Percentiles rank a stretch among this genome's conserved stretches.
phyloP scores from a whole-genome alignment of 35 echinoderm and acorn worm genomes.

The Patiria miniata region DNA sequence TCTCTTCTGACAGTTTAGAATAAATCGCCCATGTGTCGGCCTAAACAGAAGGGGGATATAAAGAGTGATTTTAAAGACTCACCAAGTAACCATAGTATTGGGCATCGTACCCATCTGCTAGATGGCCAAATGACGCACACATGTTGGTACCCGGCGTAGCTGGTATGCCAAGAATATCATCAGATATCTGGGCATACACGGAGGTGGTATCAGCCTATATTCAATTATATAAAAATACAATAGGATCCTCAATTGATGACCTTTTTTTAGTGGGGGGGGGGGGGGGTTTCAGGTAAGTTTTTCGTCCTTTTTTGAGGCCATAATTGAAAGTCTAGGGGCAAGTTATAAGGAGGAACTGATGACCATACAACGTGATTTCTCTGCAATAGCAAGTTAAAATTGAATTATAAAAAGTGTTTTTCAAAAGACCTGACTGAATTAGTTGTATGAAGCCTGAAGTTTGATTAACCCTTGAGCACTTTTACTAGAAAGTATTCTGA shows the following conservation, averaged over 20 bases:
- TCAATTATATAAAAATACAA: not conserved
- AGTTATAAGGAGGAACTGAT: no score
- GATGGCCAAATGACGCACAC: slow-evolving; percentile 97
- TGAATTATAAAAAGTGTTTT: no score
- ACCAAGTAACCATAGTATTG: slow-evolving; percentile 99
- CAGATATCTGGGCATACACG: slow-evolving; percentile 70
- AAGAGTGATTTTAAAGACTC: slow-evolving; percentile 33
- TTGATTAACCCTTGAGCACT: no score
- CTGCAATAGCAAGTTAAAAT: no score
- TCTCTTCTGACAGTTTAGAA: slow-evolving; percentile 61
- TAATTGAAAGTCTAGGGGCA: no score
- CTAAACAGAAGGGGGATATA: slow-evolving; percentile 22
- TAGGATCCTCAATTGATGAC: not conserved
- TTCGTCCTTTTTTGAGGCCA: no score
- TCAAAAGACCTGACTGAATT: no score
- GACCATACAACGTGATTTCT: no score
- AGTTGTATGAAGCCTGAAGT: no score
- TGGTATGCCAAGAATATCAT: slow-evolving; percentile 87
- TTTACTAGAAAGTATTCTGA: no score
- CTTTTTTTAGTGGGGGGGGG: no score
- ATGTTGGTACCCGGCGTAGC: slow-evolving; percentile 98
- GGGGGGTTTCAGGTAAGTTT: no score
- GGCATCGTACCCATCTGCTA: slow-evolving; percentile 98
- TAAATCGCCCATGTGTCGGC: slow-evolving; percentile 66
- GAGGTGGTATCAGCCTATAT: slow-evolving; percentile 77